Conservation (phyloP, 1,140 invertebrate species). For the Tyrophagus putrescentiae region DNA sequence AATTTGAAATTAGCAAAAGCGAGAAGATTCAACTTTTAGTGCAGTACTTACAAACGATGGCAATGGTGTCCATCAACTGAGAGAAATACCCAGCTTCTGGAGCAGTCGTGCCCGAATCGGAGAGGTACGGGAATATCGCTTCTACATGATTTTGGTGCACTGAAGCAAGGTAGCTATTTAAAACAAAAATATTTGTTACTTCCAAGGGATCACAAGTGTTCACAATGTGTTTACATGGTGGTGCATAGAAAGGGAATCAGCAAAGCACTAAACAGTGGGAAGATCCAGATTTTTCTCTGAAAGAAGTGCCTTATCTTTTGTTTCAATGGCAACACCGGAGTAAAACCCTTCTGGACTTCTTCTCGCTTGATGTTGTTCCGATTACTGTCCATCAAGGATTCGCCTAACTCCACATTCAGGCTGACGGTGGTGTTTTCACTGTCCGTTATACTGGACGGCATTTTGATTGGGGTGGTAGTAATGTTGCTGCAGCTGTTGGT, state of each 20-base stretch:
- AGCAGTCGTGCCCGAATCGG: neutral
- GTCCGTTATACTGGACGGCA: too few species aligned
- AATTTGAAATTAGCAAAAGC: neutral
- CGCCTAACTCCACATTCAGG: too few species aligned
- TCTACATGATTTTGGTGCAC: neutral
- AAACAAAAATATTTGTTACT: neutral
- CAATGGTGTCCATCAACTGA: neutral
- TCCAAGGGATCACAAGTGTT: neutral
- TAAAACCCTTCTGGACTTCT: too few species aligned
- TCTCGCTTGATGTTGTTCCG: too few species aligned
- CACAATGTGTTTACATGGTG: neutral
- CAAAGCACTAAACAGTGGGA: neutral
- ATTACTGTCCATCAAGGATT: too few species aligned
- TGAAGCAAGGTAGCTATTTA: neutral
- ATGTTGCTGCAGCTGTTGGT: too few species aligned
- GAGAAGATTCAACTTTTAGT: neutral
- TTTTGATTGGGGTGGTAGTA: too few species aligned
- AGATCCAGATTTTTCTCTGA: neutral
- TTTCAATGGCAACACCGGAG: neutral
- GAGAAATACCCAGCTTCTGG: slow-evolving; percentile 10
- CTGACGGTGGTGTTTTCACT: too few species aligned
- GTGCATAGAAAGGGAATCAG: neutral
- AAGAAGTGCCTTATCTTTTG: too few species aligned
- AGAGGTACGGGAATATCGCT: neutral
- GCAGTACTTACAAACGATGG: neutral